Conservation (phyloP, 2,113 vertebrate species). For the Pseudopipra pipra region DNA sequence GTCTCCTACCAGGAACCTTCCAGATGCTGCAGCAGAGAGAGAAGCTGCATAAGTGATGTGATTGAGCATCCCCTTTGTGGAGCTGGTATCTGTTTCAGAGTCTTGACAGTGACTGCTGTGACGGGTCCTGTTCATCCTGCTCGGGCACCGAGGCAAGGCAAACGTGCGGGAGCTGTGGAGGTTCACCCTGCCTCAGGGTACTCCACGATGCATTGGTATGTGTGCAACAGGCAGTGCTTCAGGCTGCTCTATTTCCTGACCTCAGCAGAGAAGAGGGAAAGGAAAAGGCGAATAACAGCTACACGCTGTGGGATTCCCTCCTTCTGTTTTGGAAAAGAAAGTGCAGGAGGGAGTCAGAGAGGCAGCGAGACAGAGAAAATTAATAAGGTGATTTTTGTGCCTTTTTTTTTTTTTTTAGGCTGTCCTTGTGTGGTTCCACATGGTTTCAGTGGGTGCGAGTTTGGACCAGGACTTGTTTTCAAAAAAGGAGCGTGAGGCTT, state of each 20-base stretch:
- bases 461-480: neutral
- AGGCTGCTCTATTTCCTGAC: neutral
- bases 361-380: neutral
- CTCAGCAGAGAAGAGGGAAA: neutral
- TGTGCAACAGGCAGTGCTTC: neutral
- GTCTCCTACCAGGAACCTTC: neutral
- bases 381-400: neutral
- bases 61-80: neutral
- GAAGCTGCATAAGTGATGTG: neutral
- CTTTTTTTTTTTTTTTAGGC: neutral
- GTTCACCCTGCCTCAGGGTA: neutral
- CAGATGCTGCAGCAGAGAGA: neutral
- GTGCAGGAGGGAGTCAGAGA: neutral
- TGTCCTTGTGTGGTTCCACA: neutral
- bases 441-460: neutral
- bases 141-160: accelerated
- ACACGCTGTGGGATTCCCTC: neutral
- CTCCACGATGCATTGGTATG: accelerated
- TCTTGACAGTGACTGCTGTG: accelerated
- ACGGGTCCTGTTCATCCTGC: accelerated
- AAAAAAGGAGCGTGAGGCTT: neutral
- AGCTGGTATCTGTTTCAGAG: neutral
- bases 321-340: conserved; percentile 29
- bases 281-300: neutral
- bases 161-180: accelerated